Base-by-base conservation (phyloP, 2,888 invertebrate species). In the Catocala nupta region DNA sequence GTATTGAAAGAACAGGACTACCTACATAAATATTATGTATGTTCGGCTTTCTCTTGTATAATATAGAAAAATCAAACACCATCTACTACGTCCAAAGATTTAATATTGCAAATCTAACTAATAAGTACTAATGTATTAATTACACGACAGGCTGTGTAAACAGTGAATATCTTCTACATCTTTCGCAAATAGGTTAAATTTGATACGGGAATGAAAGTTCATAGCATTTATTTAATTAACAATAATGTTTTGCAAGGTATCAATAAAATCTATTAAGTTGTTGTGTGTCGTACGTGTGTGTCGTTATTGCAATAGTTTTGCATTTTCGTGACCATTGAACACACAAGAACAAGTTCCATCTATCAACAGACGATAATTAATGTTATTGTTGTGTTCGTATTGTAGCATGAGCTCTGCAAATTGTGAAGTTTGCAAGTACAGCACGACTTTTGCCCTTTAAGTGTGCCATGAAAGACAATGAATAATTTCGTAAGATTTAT, bases 351-450 rank as follows among this genome's bases (percentile, higher is more conserved):
- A 52, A 50, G 58, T 56, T 63, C 73, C 72, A 80, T 82, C 70
- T 65, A 78, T 82, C 78, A 80, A 58, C 58, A 65, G 50, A 6
- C 51, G 44, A 71, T 80, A 78, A 78, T 78, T 78, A 78, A 83
- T 81, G 76, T 55, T 80, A 77, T 81, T 73, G 77, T 80, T 55
- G 62, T 65, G 52, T 64, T 67, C 65, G 68, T 59, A 72, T 81
- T 81, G 71, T 75, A 56, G 9, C 16, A 16, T 5, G 13, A 45
- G 5, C 12, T 12, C 55, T 47, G 45, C 33, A 55, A 65, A 52
- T 68, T 63, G 59, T 64, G 52, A 61, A 48, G 57, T 62, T 42
- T 52, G 59, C 13, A 34, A 34, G 36, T 36, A 10, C n/a, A 34
- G 34, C n/a, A 9, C 43, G 50, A 49, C 50, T 50, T 51, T 60